Percentiles rank a stretch among this genome's conserved stretches.
Conservation (phyloP, 1,140 invertebrate species). For the Planococcus citri region DNA sequence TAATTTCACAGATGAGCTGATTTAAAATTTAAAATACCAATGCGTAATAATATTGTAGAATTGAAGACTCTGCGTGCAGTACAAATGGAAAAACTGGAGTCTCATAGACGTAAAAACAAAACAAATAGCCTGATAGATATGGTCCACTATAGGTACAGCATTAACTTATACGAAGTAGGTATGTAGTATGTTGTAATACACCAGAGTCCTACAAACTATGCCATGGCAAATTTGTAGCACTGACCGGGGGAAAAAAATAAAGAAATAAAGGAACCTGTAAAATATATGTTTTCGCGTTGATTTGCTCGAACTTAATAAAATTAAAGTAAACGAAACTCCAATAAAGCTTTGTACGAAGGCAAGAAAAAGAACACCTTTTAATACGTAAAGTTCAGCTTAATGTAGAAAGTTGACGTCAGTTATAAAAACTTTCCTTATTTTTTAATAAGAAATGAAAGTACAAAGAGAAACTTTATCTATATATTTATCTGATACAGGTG, state of each 20-base stretch:
- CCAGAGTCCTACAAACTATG: too few relatives aligned
- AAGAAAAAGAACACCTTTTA: neutral
- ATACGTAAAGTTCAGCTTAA: neutral
- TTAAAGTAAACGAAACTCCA: slow-evolving; percentile 1
- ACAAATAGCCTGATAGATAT: too few relatives aligned
- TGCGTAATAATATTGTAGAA: too few relatives aligned
- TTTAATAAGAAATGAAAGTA: slow-evolving; percentile 4
- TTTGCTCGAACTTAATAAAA: neutral
- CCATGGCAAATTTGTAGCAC: too few relatives aligned
- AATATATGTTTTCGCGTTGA: neutral
- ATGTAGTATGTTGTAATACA: too few relatives aligned
- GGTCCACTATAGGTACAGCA: too few relatives aligned
- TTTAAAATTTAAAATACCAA: too few relatives aligned
- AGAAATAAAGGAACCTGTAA: neutral
- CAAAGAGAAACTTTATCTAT: neutral
- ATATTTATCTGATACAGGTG: slow-evolving; percentile 7
- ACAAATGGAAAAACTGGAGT: too few relatives aligned
- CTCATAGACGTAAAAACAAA: too few relatives aligned
- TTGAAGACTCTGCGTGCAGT: too few relatives aligned
- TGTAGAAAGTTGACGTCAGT: slow-evolving; percentile 6
- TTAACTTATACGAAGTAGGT: too few relatives aligned
- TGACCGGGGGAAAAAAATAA: neutral
- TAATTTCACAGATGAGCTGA: too few relatives aligned
- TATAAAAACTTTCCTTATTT: slow-evolving; percentile 4
- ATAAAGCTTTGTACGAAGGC: neutral